These are phyloP conservation scores for Euclidia mi DNA, from an alignment of 2,888 invertebrate genomes.

Conservation along the genomic window DNA sequence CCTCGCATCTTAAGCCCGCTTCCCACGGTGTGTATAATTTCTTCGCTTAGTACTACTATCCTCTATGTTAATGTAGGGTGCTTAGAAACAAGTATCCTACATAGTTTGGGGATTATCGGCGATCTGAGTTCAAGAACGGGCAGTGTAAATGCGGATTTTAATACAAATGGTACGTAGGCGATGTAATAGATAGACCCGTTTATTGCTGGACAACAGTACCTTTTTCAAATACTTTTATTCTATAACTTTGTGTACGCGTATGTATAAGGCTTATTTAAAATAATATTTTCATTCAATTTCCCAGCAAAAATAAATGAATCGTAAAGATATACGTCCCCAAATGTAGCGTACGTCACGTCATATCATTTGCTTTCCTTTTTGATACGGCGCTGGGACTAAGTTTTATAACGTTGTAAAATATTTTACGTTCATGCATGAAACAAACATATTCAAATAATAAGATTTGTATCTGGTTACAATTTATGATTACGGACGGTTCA, in stretches of 20 bases:
- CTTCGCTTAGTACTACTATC: conserved; percentile 10
- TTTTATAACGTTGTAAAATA: conserved; percentile 30
- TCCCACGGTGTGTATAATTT: conserved; percentile 12
- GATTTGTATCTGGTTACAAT: conserved; percentile 28
- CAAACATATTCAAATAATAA: conserved; percentile 33
- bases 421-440: conserved; percentile 30
- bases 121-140: conserved; percentile 4
- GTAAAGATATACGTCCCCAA: conserved; percentile 1
- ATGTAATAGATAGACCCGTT: conserved; percentile 2
- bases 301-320: neutral
- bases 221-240: too few relatives aligned
- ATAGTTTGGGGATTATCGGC: conserved; percentile 20
- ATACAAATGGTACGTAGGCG: neutral
- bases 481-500: conserved; percentile 32
- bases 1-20: neutral
- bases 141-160: conserved; percentile 3
- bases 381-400: conserved; percentile 6
- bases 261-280: neutral
- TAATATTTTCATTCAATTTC: neutral
- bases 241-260: neutral
- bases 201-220: neutral
- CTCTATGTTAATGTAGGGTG: conserved; percentile 16
- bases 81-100: conserved; percentile 19
- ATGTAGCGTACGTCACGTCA: neutral
- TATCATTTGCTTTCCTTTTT: conserved; percentile 9